Percentiles rank a stretch among this genome's conserved stretches.
These are phyloP conservation scores for Phoxinus dragarum DNA, from an alignment of 2,797 vertebrate genomes.

Conservation along the genomic window DNA sequence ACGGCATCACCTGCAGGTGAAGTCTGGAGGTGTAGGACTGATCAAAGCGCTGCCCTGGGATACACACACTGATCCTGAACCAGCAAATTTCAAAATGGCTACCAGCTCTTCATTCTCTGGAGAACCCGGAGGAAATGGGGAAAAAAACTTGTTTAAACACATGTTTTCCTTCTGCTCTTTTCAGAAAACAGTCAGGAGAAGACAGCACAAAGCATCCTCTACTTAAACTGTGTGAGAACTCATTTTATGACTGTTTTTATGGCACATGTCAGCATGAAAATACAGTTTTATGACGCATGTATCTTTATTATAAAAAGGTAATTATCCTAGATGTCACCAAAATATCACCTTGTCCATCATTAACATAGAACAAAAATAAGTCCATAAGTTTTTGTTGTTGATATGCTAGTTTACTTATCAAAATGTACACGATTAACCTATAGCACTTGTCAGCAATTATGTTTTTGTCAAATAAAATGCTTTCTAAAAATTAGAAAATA, in stretches of 20 bases:
- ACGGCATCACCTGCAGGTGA: constrained; percentile 77
- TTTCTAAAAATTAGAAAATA: neutral
- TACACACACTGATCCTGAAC: constrained; percentile 75
- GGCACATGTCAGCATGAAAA: neutral
- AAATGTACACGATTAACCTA: neutral
- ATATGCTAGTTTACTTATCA: neutral
- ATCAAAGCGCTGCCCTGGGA: constrained; percentile 85
- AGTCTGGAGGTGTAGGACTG: constrained; percentile 79
- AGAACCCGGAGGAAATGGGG: constrained; percentile 49
- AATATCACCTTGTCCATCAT: neutral
- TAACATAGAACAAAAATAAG: neutral
- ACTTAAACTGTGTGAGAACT: neutral
- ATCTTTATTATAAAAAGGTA: neutral
- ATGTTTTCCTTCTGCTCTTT: constrained; percentile 69
- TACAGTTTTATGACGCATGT: neutral
- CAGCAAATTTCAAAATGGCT: constrained; percentile 80
- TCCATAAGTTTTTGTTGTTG: neutral
- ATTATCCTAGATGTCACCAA: neutral
- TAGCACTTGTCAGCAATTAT: neutral
- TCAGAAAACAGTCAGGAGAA: constrained; percentile 64
- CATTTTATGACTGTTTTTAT: neutral
- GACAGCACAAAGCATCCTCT: neutral
- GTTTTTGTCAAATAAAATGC: neutral
- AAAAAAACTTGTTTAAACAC: constrained; percentile 55
- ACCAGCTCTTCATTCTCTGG: constrained; percentile 68